Conservation (phyloP, 2,113 vertebrate species). For the Eclectus roratus region DNA sequence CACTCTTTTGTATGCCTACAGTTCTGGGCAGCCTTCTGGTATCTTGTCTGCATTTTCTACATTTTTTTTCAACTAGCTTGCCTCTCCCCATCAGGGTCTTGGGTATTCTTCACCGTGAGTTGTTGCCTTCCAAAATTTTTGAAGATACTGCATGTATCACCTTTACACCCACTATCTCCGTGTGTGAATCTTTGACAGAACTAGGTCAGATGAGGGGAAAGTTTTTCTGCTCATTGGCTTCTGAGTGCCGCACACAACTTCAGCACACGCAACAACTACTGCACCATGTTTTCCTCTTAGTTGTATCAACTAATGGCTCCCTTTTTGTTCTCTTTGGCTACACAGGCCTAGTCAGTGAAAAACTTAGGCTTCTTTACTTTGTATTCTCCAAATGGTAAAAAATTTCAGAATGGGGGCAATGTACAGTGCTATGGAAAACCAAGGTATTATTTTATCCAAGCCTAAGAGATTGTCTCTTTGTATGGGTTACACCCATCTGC, state of each 20-base stretch:
- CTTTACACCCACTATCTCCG: conserved; percentile 38
- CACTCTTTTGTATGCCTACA: neutral
- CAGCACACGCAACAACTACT: neutral
- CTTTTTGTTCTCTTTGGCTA: neutral
- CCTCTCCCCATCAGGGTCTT: neutral
- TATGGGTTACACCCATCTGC: neutral
- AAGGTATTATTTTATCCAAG: neutral
- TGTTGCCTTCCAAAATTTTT: conserved; percentile 5
- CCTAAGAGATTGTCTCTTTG: neutral
- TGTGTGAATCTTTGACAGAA: conserved; percentile 60
- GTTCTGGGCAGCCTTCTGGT: neutral
- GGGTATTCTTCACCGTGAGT: neutral
- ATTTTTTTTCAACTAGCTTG: neutral
- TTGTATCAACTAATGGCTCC: neutral
- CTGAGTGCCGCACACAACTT: neutral
- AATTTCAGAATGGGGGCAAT: neutral
- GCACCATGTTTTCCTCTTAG: neutral
- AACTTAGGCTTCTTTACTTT: neutral
- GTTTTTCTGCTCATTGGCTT: neutral
- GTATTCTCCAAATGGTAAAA: neutral
- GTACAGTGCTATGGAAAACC: neutral
- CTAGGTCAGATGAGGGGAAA: conserved; percentile 36
- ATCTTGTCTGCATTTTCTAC: neutral
- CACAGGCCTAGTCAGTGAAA: neutral
- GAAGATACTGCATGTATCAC: conserved; percentile 18